Evolutionary conservation across 2,113 vertebrate genomes (phyloP).

Genomic region (Cololabis saira): DNA sequence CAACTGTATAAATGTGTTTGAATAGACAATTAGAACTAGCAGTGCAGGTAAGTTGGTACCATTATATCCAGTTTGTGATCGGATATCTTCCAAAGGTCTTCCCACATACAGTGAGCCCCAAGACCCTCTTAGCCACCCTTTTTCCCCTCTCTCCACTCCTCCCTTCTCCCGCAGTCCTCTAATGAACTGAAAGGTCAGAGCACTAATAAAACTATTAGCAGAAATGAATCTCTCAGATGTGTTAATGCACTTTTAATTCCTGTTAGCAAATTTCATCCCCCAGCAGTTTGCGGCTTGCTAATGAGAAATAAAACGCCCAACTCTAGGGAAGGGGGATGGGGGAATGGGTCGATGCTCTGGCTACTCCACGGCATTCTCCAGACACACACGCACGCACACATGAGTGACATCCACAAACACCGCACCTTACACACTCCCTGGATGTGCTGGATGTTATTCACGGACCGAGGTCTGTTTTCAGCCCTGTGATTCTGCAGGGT

Average conservation of each 20-base stretch:
- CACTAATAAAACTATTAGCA: conserved; percentile 88
- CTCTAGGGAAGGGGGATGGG: conserved; percentile 76
- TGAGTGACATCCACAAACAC: conserved; percentile 52
- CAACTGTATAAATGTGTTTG: background rate
- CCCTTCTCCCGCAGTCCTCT: conserved; percentile 75
- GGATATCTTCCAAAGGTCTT: conserved; percentile 50
- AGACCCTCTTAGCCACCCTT: conserved; percentile 49
- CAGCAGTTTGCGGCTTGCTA: conserved; percentile 85
- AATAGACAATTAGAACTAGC: background rate
- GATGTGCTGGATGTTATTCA: conserved; percentile 83
- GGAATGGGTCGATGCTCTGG: conserved; percentile 74
- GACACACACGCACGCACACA: conserved; percentile 31
- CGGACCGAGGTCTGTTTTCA: conserved; percentile 84
- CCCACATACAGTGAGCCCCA: conserved; percentile 44
- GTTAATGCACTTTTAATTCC: conserved; percentile 90
- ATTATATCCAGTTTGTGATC: conserved; percentile 30
- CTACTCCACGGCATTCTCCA: conserved; percentile 67
- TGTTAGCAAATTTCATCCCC: conserved; percentile 89
- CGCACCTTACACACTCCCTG: conserved; percentile 65
- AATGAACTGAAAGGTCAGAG: conserved; percentile 89
- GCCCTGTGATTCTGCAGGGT: conserved; percentile 84
- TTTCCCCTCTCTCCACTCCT: conserved; percentile 47
- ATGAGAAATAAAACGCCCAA: conserved; percentile 87
- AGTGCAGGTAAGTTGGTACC: conserved; percentile 24
- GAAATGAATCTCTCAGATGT: conserved; percentile 86